phyloP scores from a whole-genome alignment of 2,888 invertebrate species.

The Torymus auratus region DNA sequence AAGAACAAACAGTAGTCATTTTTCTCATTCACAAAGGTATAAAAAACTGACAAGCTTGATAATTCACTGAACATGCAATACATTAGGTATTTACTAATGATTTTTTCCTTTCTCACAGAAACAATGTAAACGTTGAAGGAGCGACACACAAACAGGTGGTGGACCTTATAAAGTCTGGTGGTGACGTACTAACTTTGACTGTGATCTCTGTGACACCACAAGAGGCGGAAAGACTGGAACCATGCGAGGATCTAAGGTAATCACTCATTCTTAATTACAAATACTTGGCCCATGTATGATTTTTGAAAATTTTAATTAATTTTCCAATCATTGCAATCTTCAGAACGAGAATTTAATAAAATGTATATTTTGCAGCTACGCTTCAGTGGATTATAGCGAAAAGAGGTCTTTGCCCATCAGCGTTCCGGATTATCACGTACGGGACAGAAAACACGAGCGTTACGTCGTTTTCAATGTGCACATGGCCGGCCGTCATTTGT shows the following conservation, averaged over 20 bases:
- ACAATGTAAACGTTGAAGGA: conserved; percentile 98
- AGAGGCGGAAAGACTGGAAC: conserved; percentile 80
- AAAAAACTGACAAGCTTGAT: no score
- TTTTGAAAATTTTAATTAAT: no score
- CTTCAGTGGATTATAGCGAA: conserved; percentile 94
- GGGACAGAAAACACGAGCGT: conserved; percentile 91
- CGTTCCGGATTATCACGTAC: conserved; percentile 96
- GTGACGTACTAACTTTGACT: conserved; percentile 96
- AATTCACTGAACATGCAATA: no score
- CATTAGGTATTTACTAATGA: neutral
- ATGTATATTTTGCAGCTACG: conserved; percentile 79
- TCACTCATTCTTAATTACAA: neutral
- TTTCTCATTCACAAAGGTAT: no score
- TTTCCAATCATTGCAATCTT: no score
- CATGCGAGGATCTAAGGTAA: conserved; percentile 74
- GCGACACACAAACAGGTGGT: conserved; percentile 99
- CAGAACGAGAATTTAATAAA: no score
- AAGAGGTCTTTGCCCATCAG: conserved; percentile 92
- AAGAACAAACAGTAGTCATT: neutral
- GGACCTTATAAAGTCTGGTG: conserved; percentile 98
- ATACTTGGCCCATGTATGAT: neutral
- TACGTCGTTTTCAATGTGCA: conserved; percentile 98
- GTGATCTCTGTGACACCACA: conserved; percentile 97
- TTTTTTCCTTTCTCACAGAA: conserved; percentile 83
- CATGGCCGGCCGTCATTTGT: conserved; percentile 98